These are phyloP conservation scores for Cosmorhoe ocellata DNA, from an alignment of 2,888 invertebrate species.

Conservation along the genomic window DNA sequence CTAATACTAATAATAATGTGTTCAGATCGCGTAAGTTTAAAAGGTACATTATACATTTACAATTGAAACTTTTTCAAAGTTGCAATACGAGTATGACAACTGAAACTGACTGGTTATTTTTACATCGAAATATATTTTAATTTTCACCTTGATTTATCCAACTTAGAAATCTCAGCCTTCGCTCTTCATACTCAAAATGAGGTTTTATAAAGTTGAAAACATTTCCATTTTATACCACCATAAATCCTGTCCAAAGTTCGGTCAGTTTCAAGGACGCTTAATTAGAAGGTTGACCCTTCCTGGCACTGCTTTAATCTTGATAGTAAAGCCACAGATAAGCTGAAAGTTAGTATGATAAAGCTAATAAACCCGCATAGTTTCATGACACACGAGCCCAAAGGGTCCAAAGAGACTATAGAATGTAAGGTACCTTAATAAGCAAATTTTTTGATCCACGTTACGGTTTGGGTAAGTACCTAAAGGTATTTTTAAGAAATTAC, in stretches of 20 bases:
- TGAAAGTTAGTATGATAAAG: slow-evolving; percentile 31
- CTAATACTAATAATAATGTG: too few species aligned
- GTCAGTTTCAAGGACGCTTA: slow-evolving; percentile 58
- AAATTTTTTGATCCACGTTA: too few species aligned
- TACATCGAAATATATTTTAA: too few species aligned
- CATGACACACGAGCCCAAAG: slow-evolving; percentile 23
- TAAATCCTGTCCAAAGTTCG: slow-evolving; percentile 47
- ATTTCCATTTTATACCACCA: slow-evolving; percentile 40
- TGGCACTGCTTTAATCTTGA: slow-evolving; percentile 61
- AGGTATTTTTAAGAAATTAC: too few species aligned
- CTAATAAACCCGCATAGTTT: slow-evolving; percentile 61
- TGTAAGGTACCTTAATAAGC: background rate
- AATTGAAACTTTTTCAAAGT: too few species aligned
- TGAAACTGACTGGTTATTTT: too few species aligned
- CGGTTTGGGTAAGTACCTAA: too few species aligned
- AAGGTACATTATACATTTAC: too few species aligned
- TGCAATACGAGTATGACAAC: too few species aligned
- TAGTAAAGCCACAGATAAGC: slow-evolving; percentile 32
- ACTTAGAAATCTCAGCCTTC: slow-evolving; percentile 5
- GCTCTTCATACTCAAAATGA: slow-evolving; percentile 8
- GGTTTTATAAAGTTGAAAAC: slow-evolving; percentile 22
- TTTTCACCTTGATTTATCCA: slow-evolving; percentile 10
- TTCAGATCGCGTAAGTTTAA: too few species aligned
- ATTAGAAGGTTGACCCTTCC: slow-evolving; percentile 62
- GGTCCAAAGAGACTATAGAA: background rate